Evolutionary conservation across 2,113 vertebrate genomes (phyloP).

Genomic region (Strigops habroptila): DNA sequence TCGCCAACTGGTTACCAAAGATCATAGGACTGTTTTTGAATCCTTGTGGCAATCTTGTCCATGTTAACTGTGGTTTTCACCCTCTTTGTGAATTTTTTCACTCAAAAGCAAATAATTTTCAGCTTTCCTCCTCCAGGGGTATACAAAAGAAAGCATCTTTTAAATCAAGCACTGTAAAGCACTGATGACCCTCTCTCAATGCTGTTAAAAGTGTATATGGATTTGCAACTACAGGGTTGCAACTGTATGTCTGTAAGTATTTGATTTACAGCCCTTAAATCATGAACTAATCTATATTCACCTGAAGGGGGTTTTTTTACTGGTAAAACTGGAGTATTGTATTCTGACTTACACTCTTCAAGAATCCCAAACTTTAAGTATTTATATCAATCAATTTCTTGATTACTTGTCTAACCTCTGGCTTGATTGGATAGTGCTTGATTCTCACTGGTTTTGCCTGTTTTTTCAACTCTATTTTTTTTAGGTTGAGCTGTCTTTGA

Average conservation of each 20-base stretch:
- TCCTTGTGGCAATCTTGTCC: neutral
- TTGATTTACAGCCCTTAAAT: neutral
- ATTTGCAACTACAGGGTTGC: neutral
- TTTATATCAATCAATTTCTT: neutral
- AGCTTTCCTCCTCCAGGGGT: neutral
- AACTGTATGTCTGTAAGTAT: neutral
- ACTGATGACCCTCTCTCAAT: neutral
- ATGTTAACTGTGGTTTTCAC: neutral
- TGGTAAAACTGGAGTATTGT: neutral
- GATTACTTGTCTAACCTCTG: neutral
- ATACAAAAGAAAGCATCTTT: neutral
- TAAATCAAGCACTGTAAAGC: neutral
- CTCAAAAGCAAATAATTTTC: neutral
- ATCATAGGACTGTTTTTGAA: neutral
- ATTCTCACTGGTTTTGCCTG: neutral
- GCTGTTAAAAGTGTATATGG: neutral
- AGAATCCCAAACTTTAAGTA: neutral
- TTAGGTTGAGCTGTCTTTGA: neutral
- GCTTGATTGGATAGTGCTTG: neutral
- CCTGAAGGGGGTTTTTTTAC: neutral
- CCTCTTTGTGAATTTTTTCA: neutral
- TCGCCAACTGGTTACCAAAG: rapidly evolving
- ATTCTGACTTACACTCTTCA: neutral
- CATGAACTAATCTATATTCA: neutral
- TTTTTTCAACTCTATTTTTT: neutral